phyloP scores from a whole-genome alignment of 2,888 invertebrate species.

The Teinopalpus imperialis region DNA sequence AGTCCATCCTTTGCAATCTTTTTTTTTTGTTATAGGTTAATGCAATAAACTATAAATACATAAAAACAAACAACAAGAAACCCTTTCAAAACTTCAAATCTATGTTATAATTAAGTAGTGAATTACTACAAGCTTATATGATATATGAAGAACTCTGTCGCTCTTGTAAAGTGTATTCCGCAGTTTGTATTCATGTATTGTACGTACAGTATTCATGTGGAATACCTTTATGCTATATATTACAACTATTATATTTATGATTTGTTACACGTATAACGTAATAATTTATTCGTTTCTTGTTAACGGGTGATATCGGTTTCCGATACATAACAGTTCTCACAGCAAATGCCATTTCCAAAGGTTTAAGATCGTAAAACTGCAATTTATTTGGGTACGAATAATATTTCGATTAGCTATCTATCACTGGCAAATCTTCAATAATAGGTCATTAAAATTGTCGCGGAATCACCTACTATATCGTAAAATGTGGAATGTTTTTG shows the following conservation, averaged over 20 bases:
- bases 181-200: constrained; percentile 18
- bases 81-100: too few relatives aligned
- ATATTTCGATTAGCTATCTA: constrained; percentile 6
- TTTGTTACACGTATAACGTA: constrained; percentile 37
- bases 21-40: too few relatives aligned
- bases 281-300: constrained; percentile 15
- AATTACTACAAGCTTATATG: constrained; percentile 5
- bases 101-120: too few relatives aligned
- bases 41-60: too few relatives aligned
- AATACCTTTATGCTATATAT: constrained; percentile 22
- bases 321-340: constrained; percentile 24
- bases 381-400: constrained; percentile 12
- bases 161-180: constrained; percentile 2
- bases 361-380: constrained; percentile 8
- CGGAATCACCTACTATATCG: not conserved
- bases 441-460: constrained; percentile 7
- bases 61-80: too few relatives aligned
- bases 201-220: constrained; percentile 11
- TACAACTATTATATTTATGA: constrained; percentile 20
- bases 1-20: too few relatives aligned
- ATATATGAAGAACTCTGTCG: constrained; percentile 15
- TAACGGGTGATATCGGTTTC: constrained; percentile 26
- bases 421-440: not conserved
- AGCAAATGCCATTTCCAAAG: constrained; percentile 2
- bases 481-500: not conserved